Evolutionary conservation across 2,113 vertebrate genomes (phyloP).

Genomic region (Donacobius atricapilla): DNA sequence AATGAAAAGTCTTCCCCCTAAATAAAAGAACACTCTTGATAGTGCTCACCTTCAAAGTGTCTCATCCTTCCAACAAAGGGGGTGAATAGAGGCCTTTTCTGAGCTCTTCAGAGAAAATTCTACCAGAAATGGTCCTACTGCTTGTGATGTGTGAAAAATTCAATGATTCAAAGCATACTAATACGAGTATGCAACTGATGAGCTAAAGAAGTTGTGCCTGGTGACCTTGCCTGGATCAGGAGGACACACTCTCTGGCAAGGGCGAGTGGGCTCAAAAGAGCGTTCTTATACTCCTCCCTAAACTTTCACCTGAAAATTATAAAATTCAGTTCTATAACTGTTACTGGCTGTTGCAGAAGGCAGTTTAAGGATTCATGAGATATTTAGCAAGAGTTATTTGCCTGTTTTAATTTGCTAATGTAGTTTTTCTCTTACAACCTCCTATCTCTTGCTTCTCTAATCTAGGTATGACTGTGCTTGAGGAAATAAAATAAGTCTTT

Average conservation of each 20-base stretch:
- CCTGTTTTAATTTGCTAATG: neutral
- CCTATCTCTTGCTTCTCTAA: neutral
- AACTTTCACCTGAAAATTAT: neutral
- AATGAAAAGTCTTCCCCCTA: neutral
- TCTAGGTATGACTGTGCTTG: neutral
- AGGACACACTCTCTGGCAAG: neutral
- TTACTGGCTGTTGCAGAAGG: neutral
- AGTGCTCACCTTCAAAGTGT: neutral
- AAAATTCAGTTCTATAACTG: neutral
- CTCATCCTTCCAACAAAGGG: neutral
- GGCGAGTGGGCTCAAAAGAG: neutral
- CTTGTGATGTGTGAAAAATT: neutral
- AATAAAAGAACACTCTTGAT: neutral
- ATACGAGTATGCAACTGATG: neutral
- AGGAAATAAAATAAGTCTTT: neutral
- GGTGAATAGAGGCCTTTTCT: neutral
- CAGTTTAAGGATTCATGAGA: neutral
- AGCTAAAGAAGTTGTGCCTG: neutral
- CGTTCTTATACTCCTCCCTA: neutral
- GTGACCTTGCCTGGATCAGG: neutral
- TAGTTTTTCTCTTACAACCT: neutral
- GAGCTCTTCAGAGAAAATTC: neutral
- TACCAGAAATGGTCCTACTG: neutral
- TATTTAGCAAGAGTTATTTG: neutral
- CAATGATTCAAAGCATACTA: neutral